Evolutionary conservation across 2,888 invertebrate species (phyloP), one percentile per base, ranked within the genome.

Genomic region (Hirudinaria manillensis): DNA sequence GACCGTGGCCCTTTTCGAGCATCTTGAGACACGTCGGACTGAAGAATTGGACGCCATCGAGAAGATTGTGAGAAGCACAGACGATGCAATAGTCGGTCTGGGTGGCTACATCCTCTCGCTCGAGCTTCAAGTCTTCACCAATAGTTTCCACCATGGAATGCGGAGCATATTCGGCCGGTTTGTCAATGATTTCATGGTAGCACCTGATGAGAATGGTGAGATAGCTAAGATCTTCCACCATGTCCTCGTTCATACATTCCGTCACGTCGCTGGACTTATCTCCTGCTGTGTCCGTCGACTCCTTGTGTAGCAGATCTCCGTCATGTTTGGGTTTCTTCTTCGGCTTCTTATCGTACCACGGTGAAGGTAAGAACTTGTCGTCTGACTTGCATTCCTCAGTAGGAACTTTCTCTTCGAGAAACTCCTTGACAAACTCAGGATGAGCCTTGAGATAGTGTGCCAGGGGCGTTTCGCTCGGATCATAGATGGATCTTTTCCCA

Each of bases 381-480:
- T 61, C 29, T 16, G 61, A 21, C 29, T 61, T 61, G 61, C 61
- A 27, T 27, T 27, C 24, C 10, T 24, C 24, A 10, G 10, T 13
- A 21, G 21, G 6, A n/a, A 21, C 61, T 61, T 24, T 24, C 10
- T 10, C n/a, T 34, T 36, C 10, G n/a, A 29, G 29, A 10, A 68
- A 34, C 36, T 10, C n/a, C 6, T 29, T 13, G 13, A 56, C 21
- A 13, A 61, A n/a, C 13, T 73, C 29, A 6, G 73, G 73, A 27
- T 61, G 36, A 24, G 65, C 65, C 38, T 36, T 56, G 3, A n/a
- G 34, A 38, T 32, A 73, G 34, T 73, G 32, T 19, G n/a, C 65
- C 19, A 73, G 36, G n/a, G 73, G 73, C 27, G 73, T 36, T n/a
- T 36, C 36, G 32, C 36, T 24, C 24, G 73, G 73, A 29, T 73